Base-by-base conservation (phyloP, 2,797 vertebrate genomes). In the Babyrousa celebensis region DNA sequence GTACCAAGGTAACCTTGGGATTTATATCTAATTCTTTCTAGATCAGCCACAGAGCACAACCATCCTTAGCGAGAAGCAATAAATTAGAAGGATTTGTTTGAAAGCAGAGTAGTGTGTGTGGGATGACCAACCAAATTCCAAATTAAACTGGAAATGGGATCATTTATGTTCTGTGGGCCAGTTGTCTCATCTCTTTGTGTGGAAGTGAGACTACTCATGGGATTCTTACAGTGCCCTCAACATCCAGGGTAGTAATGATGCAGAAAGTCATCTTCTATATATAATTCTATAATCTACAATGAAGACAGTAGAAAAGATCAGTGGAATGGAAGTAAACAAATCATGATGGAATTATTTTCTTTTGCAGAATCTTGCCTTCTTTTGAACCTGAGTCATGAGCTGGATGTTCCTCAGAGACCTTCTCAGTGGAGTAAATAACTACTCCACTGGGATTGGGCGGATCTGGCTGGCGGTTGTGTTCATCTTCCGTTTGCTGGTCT, bases 401-500 rank as follows among this genome's bases (percentile, higher is more conserved):
- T 99, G 99, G 99, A 98, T 77, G 1, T 99, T 99, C 90, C 97
- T 99, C 91, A 97, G 99, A 97, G 99, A 98, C 74, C 95, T 99
- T 72, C 98, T 99, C 86, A 99, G 99, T 21, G 99, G 99, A 58
- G 99, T 99, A 54, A 99, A 99, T 98, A 98, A 99, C 96, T 99
- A 99, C 95, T 99, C 99, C 27, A 99, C 99, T 0, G 98, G 98
- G 56, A 98, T 99, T 3, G 99, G 99, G 14, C 98, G 98, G 71
- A 98, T 99, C 11, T 99, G 99, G 99, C 98, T 99, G 82, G 99
- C 99, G 1, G 98, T 99, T 56, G 97, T 99, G 79, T 99, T 99
- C 88, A 85, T 99, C 93, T 99, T 99, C 98, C 98, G 99, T 62
- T 98, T 99, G 92, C 96, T 99, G 98, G 98, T 99, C 95, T 99